Conservation (phyloP, 2,113 vertebrate genomes). For the Planiliza haematocheilus region DNA sequence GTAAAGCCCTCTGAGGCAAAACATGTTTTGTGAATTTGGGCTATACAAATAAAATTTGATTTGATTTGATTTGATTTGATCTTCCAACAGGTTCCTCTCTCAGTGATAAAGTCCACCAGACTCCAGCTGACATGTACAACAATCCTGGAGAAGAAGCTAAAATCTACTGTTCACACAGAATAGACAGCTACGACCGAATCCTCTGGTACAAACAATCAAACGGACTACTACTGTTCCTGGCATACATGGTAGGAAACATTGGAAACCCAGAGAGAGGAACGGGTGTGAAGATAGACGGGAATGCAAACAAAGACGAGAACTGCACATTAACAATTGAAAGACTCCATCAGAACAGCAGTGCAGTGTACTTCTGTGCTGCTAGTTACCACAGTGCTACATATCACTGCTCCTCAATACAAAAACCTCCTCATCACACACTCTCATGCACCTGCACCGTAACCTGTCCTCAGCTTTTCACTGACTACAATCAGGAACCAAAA, state of each 20-base stretch:
- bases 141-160: not conserved
- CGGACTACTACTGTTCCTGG: not conserved
- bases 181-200: not conserved
- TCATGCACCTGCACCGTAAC: not conserved
- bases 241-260: not conserved
- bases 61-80: too few relatives aligned
- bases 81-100: not conserved
- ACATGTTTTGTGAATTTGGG: too few relatives aligned
- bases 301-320: slow-evolving; percentile 1
- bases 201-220: not conserved
- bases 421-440: not conserved
- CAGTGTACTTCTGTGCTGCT: slow-evolving; percentile 49
- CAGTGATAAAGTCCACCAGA: not conserved
- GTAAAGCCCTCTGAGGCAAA: too few relatives aligned
- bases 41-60: too few relatives aligned
- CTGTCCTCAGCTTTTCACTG: too few relatives aligned
- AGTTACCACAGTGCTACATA: not conserved
- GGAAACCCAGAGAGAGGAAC: not conserved
- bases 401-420: slow-evolving; percentile 3
- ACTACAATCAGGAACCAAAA: too few relatives aligned
- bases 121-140: not conserved
- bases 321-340: too few relatives aligned
- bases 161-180: not conserved
- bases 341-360: not conserved
- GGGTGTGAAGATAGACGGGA: too few relatives aligned